Conservation (phyloP, 1,140 invertebrate genomes). For the Drosophila miranda region DNA sequence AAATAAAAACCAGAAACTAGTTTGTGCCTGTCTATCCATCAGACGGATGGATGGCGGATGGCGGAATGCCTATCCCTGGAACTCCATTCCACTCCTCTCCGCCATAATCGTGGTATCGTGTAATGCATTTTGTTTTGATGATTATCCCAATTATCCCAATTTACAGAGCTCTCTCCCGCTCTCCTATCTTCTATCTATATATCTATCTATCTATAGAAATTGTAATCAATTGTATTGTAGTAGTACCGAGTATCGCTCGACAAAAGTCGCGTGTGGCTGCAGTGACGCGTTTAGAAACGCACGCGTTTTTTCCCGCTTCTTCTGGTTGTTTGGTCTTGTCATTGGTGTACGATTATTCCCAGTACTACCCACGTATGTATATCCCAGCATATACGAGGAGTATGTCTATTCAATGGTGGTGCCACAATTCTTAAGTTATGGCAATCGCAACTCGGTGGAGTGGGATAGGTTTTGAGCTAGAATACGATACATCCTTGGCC, state of each 20-base stretch:
- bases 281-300: constrained; percentile 17
- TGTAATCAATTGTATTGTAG: background rate
- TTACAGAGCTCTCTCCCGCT: constrained; percentile 16
- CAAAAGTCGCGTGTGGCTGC: constrained; percentile 11
- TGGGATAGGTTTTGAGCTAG: too few species aligned
- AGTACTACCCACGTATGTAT: too few species aligned
- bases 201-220: background rate
- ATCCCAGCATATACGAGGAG: too few species aligned
- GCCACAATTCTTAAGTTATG: too few species aligned
- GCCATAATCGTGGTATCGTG: constrained; percentile 18
- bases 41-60: too few species aligned
- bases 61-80: constrained; percentile 13
- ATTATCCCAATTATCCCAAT: constrained; percentile 51
- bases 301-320: constrained; percentile 18
- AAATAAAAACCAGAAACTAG: constrained; percentile 41
- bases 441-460: too few species aligned
- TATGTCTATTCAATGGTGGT: too few species aligned
- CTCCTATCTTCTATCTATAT: background rate
- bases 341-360: background rate
- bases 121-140: constrained; percentile 52
- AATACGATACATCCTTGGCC: too few species aligned
- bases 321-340: background rate
- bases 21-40: constrained; percentile 6
- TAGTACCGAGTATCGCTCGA: background rate
- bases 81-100: constrained; percentile 1